Evolutionary conservation across 2,113 vertebrate species (phyloP), one percentile per base, ranked within the genome.

Genomic region (Phocoena sinus): DNA sequence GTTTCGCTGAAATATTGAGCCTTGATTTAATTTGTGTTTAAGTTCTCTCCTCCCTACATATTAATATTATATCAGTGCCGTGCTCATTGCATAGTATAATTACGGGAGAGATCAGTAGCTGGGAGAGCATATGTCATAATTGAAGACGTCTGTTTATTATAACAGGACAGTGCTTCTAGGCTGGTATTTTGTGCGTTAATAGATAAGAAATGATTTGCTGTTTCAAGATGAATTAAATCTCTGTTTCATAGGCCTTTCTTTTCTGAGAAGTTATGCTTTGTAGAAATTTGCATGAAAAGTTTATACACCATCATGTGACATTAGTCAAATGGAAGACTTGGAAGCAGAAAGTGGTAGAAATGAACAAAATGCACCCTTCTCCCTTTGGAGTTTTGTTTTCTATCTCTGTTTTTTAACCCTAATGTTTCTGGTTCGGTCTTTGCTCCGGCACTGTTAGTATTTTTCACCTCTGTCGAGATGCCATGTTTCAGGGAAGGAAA

Each of bases 211-310:
- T 98, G 98, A 98, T 98, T 98, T 98, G 91, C 97, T 98, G 71
- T 98, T 98, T 98, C 97, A 97, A 97, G 97, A 98, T 98, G 97
- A 98, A 98, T 98, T 98, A 97, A 97, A 98, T 98, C 97, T 97
- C 96, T 97, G 92, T 98, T 98, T 92, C 96, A 98, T 87, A 93
- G 97, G 77, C 95, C 94, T 98, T 98, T 98, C 96, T 98, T 98
- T 98, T 96, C 96, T 92, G 95, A 98, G 97, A 14, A 98, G 97
- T 98, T 98, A 98, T 89, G 96, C 97, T 98, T 98, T 98, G 91
- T 98, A 96, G 94, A 98, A 96, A 98, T 97, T 97, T 97, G 96
- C 97, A 95, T 96, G 95, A 98, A 98, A 81, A 94, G 95, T 98
- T 98, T 98, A 93, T 94, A 95, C 65, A 98, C 91, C 89, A 94